A percentile compares a stretch with the other conserved stretches of the same genome.
These are phyloP conservation scores for Octopus sinensis DNA, from an alignment of 1,140 invertebrate species.

Conservation along the genomic window DNA sequence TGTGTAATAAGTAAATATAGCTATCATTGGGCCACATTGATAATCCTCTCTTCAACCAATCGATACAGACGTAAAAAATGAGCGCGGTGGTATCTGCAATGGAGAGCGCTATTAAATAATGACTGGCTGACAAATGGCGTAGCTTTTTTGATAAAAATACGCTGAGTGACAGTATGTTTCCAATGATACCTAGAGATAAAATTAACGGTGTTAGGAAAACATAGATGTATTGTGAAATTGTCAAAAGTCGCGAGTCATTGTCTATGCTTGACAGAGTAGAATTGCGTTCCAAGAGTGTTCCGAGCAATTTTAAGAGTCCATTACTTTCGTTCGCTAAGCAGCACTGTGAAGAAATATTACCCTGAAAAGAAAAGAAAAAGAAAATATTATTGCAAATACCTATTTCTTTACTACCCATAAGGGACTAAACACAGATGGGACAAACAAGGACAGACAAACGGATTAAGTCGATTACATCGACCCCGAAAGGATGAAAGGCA, in stretches of 20 bases:
- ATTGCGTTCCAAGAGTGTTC: no score
- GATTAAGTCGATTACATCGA: no score
- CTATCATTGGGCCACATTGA: background rate
- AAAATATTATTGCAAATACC: no score
- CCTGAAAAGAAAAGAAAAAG: no score
- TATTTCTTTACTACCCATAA: no score
- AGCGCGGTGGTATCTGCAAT: slow-evolving; percentile 41
- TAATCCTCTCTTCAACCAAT: slow-evolving; percentile 43
- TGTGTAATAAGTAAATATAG: slow-evolving; percentile 30
- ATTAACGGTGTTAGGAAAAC: slow-evolving; percentile 40
- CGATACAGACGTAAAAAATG: slow-evolving; percentile 43
- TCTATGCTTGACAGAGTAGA: background rate
- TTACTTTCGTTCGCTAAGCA: no score
- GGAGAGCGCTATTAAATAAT: slow-evolving; percentile 45
- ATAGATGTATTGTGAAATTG: slow-evolving; percentile 29
- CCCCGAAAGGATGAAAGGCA: no score
- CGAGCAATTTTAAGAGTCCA: no score
- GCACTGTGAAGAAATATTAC: no score
- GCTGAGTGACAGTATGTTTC: slow-evolving; percentile 41
- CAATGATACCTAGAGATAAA: slow-evolving; percentile 40
- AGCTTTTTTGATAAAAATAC: slow-evolving; percentile 45
- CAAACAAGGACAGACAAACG: no score
- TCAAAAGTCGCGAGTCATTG: background rate
- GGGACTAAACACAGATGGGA: no score
- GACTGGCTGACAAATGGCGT: slow-evolving; percentile 42